phyloP scores from a whole-genome alignment of 2,888 invertebrate species.

The Drosophila pullipes region DNA sequence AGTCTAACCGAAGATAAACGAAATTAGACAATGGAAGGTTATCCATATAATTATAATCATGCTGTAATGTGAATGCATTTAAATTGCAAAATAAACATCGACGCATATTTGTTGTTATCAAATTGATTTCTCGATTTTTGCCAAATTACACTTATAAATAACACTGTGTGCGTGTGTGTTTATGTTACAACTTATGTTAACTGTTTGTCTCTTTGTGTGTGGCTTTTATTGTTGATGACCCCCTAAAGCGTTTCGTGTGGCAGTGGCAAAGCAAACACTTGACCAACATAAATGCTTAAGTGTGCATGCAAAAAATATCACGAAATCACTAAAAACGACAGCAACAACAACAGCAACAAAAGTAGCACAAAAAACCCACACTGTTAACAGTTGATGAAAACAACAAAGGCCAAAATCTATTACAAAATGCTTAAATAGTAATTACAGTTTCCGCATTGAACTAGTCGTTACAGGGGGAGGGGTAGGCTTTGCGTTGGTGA shows the following conservation, averaged over 20 bases:
- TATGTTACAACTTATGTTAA: slow-evolving; percentile 69
- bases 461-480: slow-evolving; percentile 11
- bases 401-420: slow-evolving; percentile 65
- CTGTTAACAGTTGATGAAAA: slow-evolving; percentile 51
- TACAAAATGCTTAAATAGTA: slow-evolving; percentile 70
- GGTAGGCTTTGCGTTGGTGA: not conserved
- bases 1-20: slow-evolving; percentile 3
- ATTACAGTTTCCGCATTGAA: slow-evolving; percentile 76
- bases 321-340: slow-evolving; percentile 44
- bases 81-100: slow-evolving; percentile 68
- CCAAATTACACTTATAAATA: slow-evolving; percentile 43
- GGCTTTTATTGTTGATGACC: slow-evolving; percentile 36
- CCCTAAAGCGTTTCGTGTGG: slow-evolving; percentile 59
- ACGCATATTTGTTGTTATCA: slow-evolving; percentile 39
- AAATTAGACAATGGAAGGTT: slow-evolving; percentile 19
- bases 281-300: slow-evolving; percentile 76
- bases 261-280: slow-evolving; percentile 60
- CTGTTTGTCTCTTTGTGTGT: slow-evolving; percentile 64
- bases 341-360: slow-evolving; percentile 14
- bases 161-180: slow-evolving; percentile 16
- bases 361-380: slow-evolving; percentile 41
- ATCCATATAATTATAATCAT: slow-evolving; percentile 39
- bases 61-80: slow-evolving; percentile 76
- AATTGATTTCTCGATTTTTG: slow-evolving; percentile 24
- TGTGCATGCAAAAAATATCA: slow-evolving; percentile 55